Evolutionary conservation across 2,113 vertebrate species (phyloP).

Genomic region (Carollia perspicillata): DNA sequence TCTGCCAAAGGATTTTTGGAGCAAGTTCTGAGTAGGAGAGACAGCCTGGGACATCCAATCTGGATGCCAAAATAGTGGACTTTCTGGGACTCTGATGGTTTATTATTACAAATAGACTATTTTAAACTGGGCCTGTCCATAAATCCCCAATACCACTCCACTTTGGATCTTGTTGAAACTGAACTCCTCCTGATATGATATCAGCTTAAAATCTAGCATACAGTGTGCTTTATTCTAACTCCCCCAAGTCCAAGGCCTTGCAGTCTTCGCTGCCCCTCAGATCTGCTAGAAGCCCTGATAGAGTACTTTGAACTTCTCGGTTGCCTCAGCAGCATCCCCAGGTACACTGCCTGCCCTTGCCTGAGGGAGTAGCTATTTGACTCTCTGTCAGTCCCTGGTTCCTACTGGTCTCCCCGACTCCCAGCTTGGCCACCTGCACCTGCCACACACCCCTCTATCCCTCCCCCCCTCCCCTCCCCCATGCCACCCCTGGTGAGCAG

Average conservation of each 20-base stretch:
- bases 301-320: not conserved
- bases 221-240: not conserved
- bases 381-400: not conserved
- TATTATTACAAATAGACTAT: slow-evolving; percentile 9
- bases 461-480: no score
- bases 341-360: not conserved
- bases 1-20: slow-evolving; percentile 37
- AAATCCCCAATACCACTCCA: not conserved
- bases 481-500: fast-evolving
- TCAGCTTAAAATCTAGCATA: not conserved
- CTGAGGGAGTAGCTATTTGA: not conserved
- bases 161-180: not conserved
- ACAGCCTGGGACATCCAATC: not conserved
- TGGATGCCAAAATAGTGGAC: not conserved
- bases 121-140: not conserved
- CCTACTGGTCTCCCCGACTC: not conserved
- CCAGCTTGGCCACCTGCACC: not conserved
- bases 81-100: not conserved
- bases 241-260: not conserved
- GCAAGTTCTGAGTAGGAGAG: not conserved
- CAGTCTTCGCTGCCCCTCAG: not conserved
- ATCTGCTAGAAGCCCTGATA: not conserved
- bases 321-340: not conserved
- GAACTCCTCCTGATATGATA: not conserved
- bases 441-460: not conserved